These are phyloP conservation scores for Archips xylosteana DNA, from an alignment of 2,888 invertebrate species.

Conservation along the genomic window DNA sequence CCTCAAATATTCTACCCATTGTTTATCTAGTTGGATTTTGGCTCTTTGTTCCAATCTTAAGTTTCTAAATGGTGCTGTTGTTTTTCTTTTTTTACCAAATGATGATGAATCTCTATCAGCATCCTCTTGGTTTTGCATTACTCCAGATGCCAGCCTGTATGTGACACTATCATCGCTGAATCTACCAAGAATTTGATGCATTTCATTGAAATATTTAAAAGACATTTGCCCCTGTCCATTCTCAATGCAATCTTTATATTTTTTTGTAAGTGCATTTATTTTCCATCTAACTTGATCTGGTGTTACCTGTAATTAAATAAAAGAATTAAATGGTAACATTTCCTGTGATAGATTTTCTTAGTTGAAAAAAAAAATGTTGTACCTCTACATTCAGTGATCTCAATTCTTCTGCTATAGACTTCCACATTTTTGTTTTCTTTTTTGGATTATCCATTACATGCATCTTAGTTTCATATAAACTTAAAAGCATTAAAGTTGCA, in stretches of 20 bases:
- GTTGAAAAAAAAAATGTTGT: conserved; percentile 30
- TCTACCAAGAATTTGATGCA: conserved; percentile 70
- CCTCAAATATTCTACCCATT: conserved; percentile 69
- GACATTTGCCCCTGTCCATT: conserved; percentile 62
- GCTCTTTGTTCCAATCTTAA: conserved; percentile 65
- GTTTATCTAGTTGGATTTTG: conserved; percentile 70
- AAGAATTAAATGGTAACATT: background rate
- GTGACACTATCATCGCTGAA: conserved; percentile 60
- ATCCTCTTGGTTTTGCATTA: conserved; percentile 56
- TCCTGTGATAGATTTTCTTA: background rate
- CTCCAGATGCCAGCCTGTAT: conserved; percentile 67
- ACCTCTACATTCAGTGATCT: conserved; percentile 67
- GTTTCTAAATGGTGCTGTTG: conserved; percentile 62
- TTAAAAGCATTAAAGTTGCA: conserved; percentile 66
- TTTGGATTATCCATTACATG: conserved; percentile 72
- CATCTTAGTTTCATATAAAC: conserved; percentile 70
- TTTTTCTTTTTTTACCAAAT: conserved; percentile 55
- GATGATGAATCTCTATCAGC: conserved; percentile 52
- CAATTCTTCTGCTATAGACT: conserved; percentile 69
- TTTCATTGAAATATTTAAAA: conserved; percentile 73
- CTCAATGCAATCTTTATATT: conserved; percentile 70
- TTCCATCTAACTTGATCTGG: conserved; percentile 74
- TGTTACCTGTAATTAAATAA: conserved; percentile 58
- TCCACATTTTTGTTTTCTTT: conserved; percentile 75
- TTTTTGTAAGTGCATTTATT: conserved; percentile 72